Conservation (phyloP, 2,113 vertebrate genomes). For the Indicator maculatus region DNA sequence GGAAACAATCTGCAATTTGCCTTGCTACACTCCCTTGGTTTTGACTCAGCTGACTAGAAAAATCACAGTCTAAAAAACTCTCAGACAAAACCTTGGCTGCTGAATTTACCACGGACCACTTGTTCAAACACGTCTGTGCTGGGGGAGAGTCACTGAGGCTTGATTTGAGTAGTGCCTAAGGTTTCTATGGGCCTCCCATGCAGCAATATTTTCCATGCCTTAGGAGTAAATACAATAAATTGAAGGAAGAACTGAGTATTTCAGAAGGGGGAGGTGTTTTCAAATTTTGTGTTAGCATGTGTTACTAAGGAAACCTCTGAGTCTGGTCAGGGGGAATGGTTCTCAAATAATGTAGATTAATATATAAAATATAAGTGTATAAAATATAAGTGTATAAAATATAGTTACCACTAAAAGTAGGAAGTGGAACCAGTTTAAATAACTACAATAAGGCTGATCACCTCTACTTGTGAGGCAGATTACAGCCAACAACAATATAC, state of each 20-base stretch:
- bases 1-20: accelerated
- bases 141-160: neutral
- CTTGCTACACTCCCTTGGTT: neutral
- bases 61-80: neutral
- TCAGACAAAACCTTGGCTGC: neutral
- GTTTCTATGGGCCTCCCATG: neutral
- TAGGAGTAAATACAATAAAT: neutral
- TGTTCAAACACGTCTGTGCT: neutral
- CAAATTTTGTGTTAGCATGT: neutral
- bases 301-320: constrained; percentile 1
- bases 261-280: neutral
- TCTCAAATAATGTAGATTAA: neutral
- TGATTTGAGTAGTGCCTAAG: neutral
- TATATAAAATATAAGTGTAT: neutral
- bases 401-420: neutral
- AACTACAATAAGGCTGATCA: neutral
- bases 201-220: neutral
- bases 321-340: neutral
- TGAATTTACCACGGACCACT: neutral
- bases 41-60: neutral
- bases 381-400: neutral
- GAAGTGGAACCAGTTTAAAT: neutral
- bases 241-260: neutral
- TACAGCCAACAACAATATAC: neutral
- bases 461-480: neutral